Percentiles rank a stretch among this genome's conserved stretches.
These are phyloP conservation scores for Uropsilus gracilis DNA, from an alignment of 2,113 vertebrate species.

Conservation along the genomic window DNA sequence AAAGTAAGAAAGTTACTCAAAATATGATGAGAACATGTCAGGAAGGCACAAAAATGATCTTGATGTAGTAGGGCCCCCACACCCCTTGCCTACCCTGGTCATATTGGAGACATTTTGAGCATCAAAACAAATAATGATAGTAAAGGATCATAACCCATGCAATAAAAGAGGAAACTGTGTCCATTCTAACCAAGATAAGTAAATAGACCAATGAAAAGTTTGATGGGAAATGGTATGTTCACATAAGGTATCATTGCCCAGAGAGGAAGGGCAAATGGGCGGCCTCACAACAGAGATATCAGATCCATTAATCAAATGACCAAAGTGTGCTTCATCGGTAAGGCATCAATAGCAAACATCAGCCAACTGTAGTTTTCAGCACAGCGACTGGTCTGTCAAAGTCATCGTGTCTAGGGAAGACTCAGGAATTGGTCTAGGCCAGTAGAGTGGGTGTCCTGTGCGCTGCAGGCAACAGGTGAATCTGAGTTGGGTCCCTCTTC, in stretches of 20 bases:
- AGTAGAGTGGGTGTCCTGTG: not conserved
- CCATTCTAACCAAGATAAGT: not conserved
- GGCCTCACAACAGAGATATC: not conserved
- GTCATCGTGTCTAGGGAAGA: not conserved
- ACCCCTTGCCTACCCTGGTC: no score
- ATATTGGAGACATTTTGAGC: not conserved
- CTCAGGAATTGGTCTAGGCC: not conserved
- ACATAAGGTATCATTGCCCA: not conserved
- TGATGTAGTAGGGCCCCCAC: not conserved
- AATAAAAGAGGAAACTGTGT: not conserved
- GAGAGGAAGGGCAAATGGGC: not conserved
- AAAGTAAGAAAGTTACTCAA: conserved; percentile 24
- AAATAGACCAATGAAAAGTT: conserved; percentile 26
- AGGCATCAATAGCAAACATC: conserved; percentile 24
- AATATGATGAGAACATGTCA: not conserved
- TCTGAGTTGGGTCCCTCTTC: conserved; percentile 8
- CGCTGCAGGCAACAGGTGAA: not conserved
- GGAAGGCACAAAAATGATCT: not conserved
- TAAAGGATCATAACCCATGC: not conserved
- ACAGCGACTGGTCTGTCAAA: not conserved
- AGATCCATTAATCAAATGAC: conserved; percentile 30
- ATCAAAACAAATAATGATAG: not conserved
- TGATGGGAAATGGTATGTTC: not conserved
- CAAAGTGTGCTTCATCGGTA: not conserved
- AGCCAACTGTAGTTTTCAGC: not conserved